phyloP scores from a whole-genome alignment of 1,140 invertebrate species.

The Trypoxylus dichotomus region DNA sequence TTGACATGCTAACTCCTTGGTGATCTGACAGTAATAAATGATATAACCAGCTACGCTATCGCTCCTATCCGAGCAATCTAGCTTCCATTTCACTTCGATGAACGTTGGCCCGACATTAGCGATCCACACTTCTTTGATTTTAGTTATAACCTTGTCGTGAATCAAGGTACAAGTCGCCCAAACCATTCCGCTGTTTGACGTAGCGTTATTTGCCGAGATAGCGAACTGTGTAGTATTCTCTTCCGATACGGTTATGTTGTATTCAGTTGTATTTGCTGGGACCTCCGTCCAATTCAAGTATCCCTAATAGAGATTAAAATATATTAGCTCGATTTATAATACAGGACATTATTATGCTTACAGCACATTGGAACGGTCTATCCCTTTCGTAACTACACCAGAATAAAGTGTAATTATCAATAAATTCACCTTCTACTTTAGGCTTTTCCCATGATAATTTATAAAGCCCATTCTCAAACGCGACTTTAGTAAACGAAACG shows the following conservation, averaged over 20 bases:
- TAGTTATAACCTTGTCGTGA: slow-evolving; percentile 65
- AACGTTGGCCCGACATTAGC: slow-evolving; percentile 60
- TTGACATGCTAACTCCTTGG: slow-evolving; percentile 3
- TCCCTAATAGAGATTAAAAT: slow-evolving; percentile 52
- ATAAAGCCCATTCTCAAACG: slow-evolving; percentile 66
- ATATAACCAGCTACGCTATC: slow-evolving; percentile 67
- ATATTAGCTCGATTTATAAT: too few species aligned
- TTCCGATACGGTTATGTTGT: slow-evolving; percentile 56
- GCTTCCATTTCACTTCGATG: slow-evolving; percentile 69
- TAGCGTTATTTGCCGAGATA: slow-evolving; percentile 68
- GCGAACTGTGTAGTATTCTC: slow-evolving; percentile 66
- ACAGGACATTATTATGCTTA: slow-evolving; percentile 44
- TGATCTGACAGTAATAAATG: slow-evolving; percentile 63
- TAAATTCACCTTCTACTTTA: slow-evolving; percentile 39
- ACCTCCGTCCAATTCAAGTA: slow-evolving; percentile 62
- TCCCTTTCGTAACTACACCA: slow-evolving; percentile 68
- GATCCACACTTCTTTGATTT: slow-evolving; percentile 67
- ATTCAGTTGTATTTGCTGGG: slow-evolving; percentile 51
- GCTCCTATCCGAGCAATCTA: slow-evolving; percentile 70
- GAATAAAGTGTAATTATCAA: slow-evolving; percentile 70
- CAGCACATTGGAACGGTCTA: slow-evolving; percentile 62
- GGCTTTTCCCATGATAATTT: slow-evolving; percentile 71
- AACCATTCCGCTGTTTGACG: slow-evolving; percentile 71
- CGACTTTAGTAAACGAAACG: slow-evolving; percentile 67
- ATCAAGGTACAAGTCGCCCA: slow-evolving; percentile 77